Conservation (phyloP, 2,888 invertebrate genomes). For the Gandaritis pyraliata region DNA sequence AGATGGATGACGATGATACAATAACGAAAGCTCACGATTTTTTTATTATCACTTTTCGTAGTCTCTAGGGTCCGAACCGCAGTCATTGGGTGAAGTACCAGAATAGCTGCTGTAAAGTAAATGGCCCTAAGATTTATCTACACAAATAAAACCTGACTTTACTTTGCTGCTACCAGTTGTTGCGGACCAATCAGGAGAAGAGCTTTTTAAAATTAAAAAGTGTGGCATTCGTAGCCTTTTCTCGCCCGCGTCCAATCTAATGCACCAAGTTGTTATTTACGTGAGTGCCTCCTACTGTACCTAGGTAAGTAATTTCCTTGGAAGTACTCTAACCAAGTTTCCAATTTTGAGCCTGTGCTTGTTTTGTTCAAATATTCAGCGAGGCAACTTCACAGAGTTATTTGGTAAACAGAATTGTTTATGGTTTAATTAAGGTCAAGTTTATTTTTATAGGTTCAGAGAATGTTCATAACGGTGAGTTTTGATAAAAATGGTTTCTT, state of each 20-base stretch:
- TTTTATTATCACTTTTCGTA: constrained; percentile 31
- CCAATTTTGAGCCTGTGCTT: constrained; percentile 37
- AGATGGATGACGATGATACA: constrained; percentile 29
- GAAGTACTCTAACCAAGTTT: constrained; percentile 50
- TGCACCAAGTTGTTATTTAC: constrained; percentile 64
- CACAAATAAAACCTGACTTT: constrained; percentile 52
- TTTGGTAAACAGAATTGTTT: constrained; percentile 45
- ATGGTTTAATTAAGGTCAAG: constrained; percentile 47
- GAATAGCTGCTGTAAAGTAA: constrained; percentile 45
- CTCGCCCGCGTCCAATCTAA: constrained; percentile 49
- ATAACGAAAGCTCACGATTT: constrained; percentile 28
- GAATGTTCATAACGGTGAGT: constrained; percentile 33
- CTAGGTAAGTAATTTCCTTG: constrained; percentile 51
- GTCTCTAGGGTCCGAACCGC: constrained; percentile 38
- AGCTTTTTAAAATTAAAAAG: constrained; percentile 74
- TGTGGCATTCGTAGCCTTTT: constrained; percentile 59
- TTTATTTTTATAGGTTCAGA: constrained; percentile 44
- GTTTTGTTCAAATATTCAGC: constrained; percentile 38
- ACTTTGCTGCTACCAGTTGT: constrained; percentile 51
- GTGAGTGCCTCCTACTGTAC: constrained; percentile 52
- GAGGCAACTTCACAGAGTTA: constrained; percentile 40
- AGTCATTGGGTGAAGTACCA: constrained; percentile 41
- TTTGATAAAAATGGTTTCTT: constrained; percentile 29
- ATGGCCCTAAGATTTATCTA: constrained; percentile 54
- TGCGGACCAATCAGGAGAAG: constrained; percentile 63